A percentile compares a stretch with the other conserved stretches of the same genome.
phyloP scores from a whole-genome alignment of 2,113 vertebrate genomes.

The Gavialis gangeticus region DNA sequence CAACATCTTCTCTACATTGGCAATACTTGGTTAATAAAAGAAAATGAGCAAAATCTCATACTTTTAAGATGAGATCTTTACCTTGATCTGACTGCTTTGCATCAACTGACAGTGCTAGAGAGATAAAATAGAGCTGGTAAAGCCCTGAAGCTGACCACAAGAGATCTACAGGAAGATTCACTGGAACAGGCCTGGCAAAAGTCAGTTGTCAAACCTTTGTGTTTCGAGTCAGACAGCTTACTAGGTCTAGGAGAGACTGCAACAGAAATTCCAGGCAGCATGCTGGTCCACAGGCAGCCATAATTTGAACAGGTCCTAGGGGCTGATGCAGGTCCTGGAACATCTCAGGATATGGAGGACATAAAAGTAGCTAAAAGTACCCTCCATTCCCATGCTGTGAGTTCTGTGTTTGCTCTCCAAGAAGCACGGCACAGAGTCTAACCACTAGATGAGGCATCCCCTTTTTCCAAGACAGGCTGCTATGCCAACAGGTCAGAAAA shows the following conservation, averaged over 20 bases:
- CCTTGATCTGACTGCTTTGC: neutral
- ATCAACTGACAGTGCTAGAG: neutral
- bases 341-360: neutral
- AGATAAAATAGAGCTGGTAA: neutral
- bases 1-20: neutral
- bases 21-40: neutral
- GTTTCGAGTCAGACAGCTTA: neutral
- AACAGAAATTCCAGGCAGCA: fast-evolving
- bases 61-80: neutral
- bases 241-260: fast-evolving
- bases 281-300: neutral
- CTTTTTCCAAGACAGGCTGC: neutral
- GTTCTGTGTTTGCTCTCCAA: neutral
- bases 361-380: neutral
- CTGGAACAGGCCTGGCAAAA: neutral
- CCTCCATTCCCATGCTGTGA: fast-evolving
- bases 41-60: neutral
- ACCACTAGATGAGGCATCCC: neutral
- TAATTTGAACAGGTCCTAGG: neutral
- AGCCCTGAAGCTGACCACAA: neutral
- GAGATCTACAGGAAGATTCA: neutral
- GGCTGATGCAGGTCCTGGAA: neutral
- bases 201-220: neutral
- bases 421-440: neutral
- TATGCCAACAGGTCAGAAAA: neutral